Conservation (phyloP, 2,797 vertebrate species). For the Ammospiza maritima region DNA sequence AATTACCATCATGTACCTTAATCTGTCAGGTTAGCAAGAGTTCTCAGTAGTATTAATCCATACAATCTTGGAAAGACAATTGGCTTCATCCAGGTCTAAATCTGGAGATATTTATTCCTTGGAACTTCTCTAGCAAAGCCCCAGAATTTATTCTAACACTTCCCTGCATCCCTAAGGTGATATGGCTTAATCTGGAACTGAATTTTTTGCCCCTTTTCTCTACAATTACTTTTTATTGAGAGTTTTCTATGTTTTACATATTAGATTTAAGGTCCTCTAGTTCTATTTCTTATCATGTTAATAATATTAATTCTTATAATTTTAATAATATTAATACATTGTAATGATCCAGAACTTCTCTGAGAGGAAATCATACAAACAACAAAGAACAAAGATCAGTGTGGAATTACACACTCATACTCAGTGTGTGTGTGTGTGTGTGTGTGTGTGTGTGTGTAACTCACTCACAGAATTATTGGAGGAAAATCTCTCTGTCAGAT, state of each 20-base stretch:
- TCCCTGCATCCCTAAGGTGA: neutral
- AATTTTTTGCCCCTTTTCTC: neutral
- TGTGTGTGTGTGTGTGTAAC: no score
- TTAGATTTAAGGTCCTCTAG: neutral
- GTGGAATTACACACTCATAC: neutral
- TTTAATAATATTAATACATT: neutral
- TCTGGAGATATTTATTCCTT: neutral
- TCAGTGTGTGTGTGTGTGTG: neutral
- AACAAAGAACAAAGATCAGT: neutral
- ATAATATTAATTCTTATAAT: neutral
- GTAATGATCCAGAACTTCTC: neutral
- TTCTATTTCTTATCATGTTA: neutral
- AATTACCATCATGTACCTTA: neutral
- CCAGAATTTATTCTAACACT: neutral
- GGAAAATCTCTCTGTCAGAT: neutral
- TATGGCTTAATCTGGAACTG: neutral
- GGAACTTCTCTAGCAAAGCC: neutral
- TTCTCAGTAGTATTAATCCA: neutral
- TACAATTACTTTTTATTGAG: neutral
- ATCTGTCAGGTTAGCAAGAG: neutral
- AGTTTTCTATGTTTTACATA: neutral
- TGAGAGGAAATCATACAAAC: neutral
- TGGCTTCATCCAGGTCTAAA: neutral
- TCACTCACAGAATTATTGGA: neutral
- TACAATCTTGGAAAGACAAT: neutral